Evolutionary conservation across 2,888 invertebrate genomes (phyloP).

Genomic region (Tachina grossa): DNA sequence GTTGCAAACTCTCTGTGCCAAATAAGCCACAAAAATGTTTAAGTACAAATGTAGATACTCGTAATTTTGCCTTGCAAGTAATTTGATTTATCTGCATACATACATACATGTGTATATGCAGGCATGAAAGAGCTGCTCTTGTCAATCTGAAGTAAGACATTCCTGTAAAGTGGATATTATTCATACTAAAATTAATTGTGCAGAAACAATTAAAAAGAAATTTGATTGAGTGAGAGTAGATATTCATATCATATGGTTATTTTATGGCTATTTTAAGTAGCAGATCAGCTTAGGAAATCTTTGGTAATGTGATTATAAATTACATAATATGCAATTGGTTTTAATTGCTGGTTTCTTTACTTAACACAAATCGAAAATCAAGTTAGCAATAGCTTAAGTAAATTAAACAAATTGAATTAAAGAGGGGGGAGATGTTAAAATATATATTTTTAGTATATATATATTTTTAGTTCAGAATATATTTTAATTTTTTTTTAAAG

Average conservation of each 20-base stretch:
- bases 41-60: conserved; percentile 27
- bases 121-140: not conserved
- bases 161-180: not conserved
- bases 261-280: not conserved
- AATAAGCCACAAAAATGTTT: conserved; percentile 11
- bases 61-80: conserved; percentile 45
- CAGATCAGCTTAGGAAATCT: no score
- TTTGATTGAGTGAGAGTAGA: not conserved
- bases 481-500: no score
- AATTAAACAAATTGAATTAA: not conserved
- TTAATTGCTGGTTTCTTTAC: not conserved
- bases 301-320: not conserved
- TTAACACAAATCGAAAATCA: not conserved
- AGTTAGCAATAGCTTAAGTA: no score
- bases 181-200: conserved; percentile 10
- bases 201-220: conserved; percentile 21
- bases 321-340: not conserved
- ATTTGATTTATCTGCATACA: conserved; percentile 37
- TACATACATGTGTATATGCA: not conserved
- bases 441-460: no score
- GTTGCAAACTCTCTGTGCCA: not conserved
- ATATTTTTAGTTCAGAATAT: no score
- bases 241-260: not conserved
- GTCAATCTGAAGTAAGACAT: not conserved
- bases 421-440: no score